phyloP scores from a whole-genome alignment of 2,888 invertebrate species.

The Gastracanthus pulcherrimus region DNA sequence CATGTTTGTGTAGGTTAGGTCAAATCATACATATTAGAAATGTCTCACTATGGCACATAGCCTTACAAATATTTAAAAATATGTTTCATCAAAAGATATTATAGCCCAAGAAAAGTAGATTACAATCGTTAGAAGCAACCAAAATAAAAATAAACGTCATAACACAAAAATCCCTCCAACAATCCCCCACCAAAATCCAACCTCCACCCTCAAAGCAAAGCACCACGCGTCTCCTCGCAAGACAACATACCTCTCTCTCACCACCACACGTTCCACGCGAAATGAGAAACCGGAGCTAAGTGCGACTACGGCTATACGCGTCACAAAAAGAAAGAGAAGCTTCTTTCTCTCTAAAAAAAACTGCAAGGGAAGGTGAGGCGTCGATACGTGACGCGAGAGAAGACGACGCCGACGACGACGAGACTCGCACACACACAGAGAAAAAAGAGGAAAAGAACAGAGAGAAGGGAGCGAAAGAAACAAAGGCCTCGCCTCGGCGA shows the following conservation, averaged over 20 bases:
- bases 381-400: conserved; percentile 49
- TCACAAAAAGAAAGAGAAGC: neutral
- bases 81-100: too few relatives aligned
- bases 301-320: conserved; percentile 2
- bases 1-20: too few relatives aligned
- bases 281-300: conserved; percentile 43
- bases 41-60: too few relatives aligned
- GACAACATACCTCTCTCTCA: too few relatives aligned
- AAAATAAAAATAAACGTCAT: too few relatives aligned
- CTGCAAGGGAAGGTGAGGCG: conserved; percentile 12
- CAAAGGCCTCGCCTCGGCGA: conserved; percentile 3
- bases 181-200: neutral
- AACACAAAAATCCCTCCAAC: neutral
- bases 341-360: neutral
- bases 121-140: too few relatives aligned
- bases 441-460: conserved; percentile 5
- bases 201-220: neutral
- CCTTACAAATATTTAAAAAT: too few relatives aligned
- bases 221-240: neutral
- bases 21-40: too few relatives aligned
- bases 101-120: too few relatives aligned
- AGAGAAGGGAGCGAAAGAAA: conserved; percentile 22
- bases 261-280: neutral
- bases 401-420: neutral
- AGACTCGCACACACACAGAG: neutral